A percentile compares a stretch with the other conserved stretches of the same genome.
phyloP scores from a whole-genome alignment of 2,113 vertebrate genomes.

The Prionailurus viverrinus region DNA sequence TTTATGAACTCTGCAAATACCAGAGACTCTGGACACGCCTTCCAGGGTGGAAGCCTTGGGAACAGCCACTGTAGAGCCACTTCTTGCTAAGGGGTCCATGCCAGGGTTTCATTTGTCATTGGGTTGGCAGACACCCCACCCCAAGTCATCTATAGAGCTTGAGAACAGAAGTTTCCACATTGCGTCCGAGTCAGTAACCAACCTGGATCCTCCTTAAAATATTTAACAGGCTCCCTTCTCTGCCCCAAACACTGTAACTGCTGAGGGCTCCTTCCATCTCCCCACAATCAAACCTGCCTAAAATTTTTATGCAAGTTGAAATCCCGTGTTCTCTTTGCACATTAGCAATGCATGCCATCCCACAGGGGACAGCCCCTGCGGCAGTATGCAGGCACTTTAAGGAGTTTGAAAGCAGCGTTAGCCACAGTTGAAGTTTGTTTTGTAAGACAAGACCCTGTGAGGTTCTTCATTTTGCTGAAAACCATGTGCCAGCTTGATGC shows the following conservation, averaged over 20 bases:
- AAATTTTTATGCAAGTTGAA: slow-evolving; percentile 45
- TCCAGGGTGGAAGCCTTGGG: neutral
- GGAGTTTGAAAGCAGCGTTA: slow-evolving; percentile 11
- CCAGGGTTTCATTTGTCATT: neutral
- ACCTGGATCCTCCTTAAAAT: slow-evolving; percentile 55
- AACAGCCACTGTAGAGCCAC: neutral
- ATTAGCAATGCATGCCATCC: neutral
- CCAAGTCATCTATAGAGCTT: neutral
- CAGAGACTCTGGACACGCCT: neutral
- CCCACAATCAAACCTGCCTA: slow-evolving; percentile 48
- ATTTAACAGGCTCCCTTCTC: slow-evolving; percentile 68
- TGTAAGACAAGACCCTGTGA: neutral
- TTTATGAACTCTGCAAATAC: slow-evolving; percentile 2
- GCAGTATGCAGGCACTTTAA: neutral
- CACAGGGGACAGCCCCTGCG: neutral
- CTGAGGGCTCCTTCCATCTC: slow-evolving; percentile 52
- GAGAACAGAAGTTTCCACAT: neutral
- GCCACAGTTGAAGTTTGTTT: slow-evolving; percentile 20
- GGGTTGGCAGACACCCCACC: neutral
- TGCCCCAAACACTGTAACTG: neutral
- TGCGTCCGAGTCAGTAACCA: slow-evolving; percentile 28
- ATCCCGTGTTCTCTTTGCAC: neutral
- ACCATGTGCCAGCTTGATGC: neutral
- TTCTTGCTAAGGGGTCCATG: neutral
- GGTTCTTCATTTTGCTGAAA: neutral